A percentile compares a stretch with the other conserved stretches of the same genome.
Evolutionary conservation across 2,888 invertebrate species (phyloP).

Genomic region (Melieria omissa): DNA sequence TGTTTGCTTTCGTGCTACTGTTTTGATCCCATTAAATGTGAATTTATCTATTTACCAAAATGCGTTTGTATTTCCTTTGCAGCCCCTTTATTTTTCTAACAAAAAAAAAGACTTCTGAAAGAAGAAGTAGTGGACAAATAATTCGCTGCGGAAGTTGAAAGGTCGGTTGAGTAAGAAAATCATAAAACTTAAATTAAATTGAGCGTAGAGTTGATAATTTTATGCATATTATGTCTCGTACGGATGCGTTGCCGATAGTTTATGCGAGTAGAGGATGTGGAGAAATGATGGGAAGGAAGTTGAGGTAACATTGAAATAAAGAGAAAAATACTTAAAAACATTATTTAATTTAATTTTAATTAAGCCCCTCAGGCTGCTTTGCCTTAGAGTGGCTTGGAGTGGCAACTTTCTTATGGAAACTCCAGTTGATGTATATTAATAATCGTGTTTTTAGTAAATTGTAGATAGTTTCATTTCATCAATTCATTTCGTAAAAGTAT

Average conservation of each 20-base stretch:
- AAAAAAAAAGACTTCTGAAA: background rate
- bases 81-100: background rate
- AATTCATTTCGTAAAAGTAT: no score
- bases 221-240: constrained; percentile 41
- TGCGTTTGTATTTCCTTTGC: background rate
- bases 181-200: constrained; percentile 31
- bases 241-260: constrained; percentile 18
- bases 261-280: no score
- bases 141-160: constrained; percentile 50
- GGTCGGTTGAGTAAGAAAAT: constrained; percentile 21
- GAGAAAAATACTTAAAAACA: no score
- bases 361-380: no score
- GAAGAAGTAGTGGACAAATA: constrained; percentile 23
- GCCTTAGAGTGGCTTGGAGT: no score
- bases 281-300: no score
- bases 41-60: constrained; percentile 8
- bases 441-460: no score
- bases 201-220: constrained; percentile 45
- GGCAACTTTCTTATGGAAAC: no score
- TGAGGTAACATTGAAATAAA: no score
- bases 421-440: no score
- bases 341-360: no score
- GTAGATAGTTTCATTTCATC: no score
- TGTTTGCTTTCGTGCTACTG: constrained; percentile 15
- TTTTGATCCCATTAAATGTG: constrained; percentile 30